Evolutionary conservation across 92 coral and sea anemone genomes (phyloP), one percentile per base, ranked within the genome.

Genomic region (Actinostola sp.): DNA sequence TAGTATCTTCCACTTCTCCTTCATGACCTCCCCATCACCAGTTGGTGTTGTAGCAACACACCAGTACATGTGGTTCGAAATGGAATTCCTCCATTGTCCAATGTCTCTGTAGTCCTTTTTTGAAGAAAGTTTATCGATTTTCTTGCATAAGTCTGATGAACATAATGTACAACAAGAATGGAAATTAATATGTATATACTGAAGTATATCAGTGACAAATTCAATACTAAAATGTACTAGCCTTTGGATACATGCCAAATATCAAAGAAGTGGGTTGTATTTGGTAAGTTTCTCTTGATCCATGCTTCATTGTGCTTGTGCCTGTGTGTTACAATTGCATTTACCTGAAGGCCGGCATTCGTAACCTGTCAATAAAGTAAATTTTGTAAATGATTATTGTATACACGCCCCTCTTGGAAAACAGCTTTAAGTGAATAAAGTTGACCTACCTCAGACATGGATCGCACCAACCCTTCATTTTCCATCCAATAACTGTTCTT

Each of bases 1-100:
- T 2, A 84, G 55, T 23, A 85, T 85, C 66, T 76, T 29, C 86
- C 82, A 85, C 26, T 85, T 79, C 11, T 65, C 90, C 43, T 62
- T 48, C 63, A 85, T 79, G 8, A 79, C 28, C 14, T 80, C 44
- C 4, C 78, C 82, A 62, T 73, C 14, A 1, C 85, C 82, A 79
- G 79, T 85, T 4, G 81, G 78, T 27, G 89, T 85, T 17, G 85
- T 25, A 5, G 85, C 85, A 0, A 78, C 82, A 73, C 82, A 85
- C 85, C 85, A 72, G 61, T 66, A 72, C 81, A 72, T 71, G 48
- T 82, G 87, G 26, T 81, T 73, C 2, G 32, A 45, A 11, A 81
- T 74, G 24, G 88, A 76, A 25, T 83, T 53, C 8, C 31, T 61
- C 88, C 88, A 83, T 51, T 58, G 44, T 2, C 32, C 79, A 17